Percentiles rank a stretch among this genome's conserved stretches.
Evolutionary conservation across 2,888 invertebrate genomes (phyloP).

Genomic region (Pseudolycoriella hygida): DNA sequence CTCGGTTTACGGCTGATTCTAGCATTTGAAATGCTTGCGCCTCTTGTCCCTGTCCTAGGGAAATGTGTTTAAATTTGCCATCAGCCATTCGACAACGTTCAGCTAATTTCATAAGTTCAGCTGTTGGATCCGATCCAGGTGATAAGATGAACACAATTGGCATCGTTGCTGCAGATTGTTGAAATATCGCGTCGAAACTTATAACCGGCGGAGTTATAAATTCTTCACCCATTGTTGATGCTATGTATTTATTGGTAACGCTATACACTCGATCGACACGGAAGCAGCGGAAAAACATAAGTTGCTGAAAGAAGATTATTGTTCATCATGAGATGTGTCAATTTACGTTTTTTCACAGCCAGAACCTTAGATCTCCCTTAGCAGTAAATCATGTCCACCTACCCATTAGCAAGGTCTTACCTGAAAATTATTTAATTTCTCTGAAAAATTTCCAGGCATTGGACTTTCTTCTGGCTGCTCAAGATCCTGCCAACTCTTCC

Average conservation of each 20-base stretch:
- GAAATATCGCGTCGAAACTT: constrained; percentile 67
- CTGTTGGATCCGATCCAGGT: constrained; percentile 86
- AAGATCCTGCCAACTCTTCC: constrained; percentile 73
- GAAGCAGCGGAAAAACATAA: constrained; percentile 79
- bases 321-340: no score
- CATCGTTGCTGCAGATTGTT: constrained; percentile 64
- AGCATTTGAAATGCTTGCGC: constrained; percentile 17
- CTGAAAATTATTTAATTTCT: constrained; percentile 40
- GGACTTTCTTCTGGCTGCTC: constrained; percentile 59
- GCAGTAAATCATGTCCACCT: no score
- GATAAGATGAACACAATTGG: constrained; percentile 88
- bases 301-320: constrained; percentile 27
- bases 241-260: constrained; percentile 70
- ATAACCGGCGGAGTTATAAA: constrained; percentile 73
- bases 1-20: no score
- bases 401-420: no score
- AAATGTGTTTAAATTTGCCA: constrained; percentile 70
- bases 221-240: constrained; percentile 66
- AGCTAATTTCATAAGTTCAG: constrained; percentile 64
- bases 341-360: no score
- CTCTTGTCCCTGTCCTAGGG: constrained; percentile 89
- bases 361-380: no score
- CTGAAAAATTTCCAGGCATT: constrained; percentile 55
- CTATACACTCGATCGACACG: constrained; percentile 75
- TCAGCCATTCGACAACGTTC: constrained; percentile 50